Base-by-base conservation (phyloP, 1,140 invertebrate species). In the Druon quercuslanigerum region DNA sequence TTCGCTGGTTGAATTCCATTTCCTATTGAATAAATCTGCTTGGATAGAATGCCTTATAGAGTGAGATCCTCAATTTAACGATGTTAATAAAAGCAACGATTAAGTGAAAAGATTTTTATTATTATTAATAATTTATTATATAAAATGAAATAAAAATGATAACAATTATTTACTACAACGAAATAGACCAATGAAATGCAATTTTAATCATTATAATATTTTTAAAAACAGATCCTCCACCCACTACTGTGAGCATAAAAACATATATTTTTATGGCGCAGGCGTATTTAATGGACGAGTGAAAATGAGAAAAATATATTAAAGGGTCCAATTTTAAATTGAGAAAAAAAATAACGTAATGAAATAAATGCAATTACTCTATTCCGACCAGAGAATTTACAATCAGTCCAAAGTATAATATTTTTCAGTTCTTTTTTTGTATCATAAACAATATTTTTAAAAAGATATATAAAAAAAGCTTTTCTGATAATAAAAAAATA, bases 161-260 rank as follows among this genome's bases (percentile, higher is more conserved):
- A 66, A 66, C n/a, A 46, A n/a, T 14, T 16, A 66, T 66, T 40
- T n/a, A n/a, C n/a, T 66, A 66, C 13, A 66, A 66, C 60, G 60
- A 66, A 66, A 13, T 16, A 66, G 60, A 66, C 60, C 60, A 66
- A 66, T 9, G 4, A 13, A 57, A 66, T 16, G n/a, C 7, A 40
- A n/a, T 66, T 66, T 66, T 66, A 66, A 33, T 33, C 16, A 40
- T 66, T 40, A 25, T 40, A 66, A 33, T 66, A 33, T 66, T 16
- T 66, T 66, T 16, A 4, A 66, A 66, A 25, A 40, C 60, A 66
- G 7, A n/a, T 66, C 33, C 57, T 60, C 20, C 20, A 60, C 25
- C 60, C 17, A n/a, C 20, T 46, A 33, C 60, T 66, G 16, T 66
- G 60, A 16, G 40, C 60, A 16, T 11, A 46, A 46, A 40, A 13